Base-by-base conservation (phyloP, 2,113 vertebrate species). In the Barnardius zonarius region DNA sequence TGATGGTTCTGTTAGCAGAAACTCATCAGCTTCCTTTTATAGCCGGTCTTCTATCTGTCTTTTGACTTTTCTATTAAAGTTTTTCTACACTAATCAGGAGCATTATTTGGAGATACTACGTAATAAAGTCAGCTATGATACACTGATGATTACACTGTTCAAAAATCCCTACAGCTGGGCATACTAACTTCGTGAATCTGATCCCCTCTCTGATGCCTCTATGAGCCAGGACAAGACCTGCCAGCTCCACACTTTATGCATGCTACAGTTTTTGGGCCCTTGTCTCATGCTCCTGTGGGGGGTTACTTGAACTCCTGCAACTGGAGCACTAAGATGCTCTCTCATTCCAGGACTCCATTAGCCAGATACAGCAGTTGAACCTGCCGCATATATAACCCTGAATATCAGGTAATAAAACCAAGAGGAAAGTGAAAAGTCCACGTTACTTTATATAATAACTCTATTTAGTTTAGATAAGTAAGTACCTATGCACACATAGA, bases 401-500 rank as follows among this genome's bases (percentile, higher is more conserved):
- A 72, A 76, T 54, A 78, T 44, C 19, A 52, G 24, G 63, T 83
- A 92, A 92, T 90, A 88, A 93, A 95, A 85, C 11, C 12, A 62
- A 73, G 35, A 59, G 35, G n/a, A 46, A 88, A 79, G 82, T 69
- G 62, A 85, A 83, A 92, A 92, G 82, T 92, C 85, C 75, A 76
- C 57, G 19, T 11, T 44, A 76, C 37, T 85, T 94, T 48, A 88
- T 52, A 82, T 24, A 27, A 48, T 64, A 75, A 70, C 25, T 75
- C 37, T 74, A 49, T 90, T 90, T 91, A 39, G 66, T 95, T 77
- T 82, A 94, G 77, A 46, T 85, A 93, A 96, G 73, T 90, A 79
- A 7, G 44, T 85, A 88, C 82, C 33, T 90, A 6, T 57, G 64
- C 41, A 64, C 39, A 88, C 30, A 43, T 19, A 77, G 11, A 13